These are phyloP conservation scores for Pheosia gnoma DNA, from an alignment of 2,888 invertebrate species.

Conservation along the genomic window DNA sequence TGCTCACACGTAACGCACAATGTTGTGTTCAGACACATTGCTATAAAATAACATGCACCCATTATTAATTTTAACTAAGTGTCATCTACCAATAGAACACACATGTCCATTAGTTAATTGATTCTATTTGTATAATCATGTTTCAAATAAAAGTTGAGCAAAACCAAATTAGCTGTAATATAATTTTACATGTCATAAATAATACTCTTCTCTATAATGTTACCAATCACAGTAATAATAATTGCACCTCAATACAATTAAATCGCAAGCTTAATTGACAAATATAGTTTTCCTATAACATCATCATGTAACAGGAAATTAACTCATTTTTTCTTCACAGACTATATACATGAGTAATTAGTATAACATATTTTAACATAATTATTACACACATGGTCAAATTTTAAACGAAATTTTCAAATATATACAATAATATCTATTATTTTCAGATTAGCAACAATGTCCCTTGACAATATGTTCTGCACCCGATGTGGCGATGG, in stretches of 20 bases:
- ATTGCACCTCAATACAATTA: slow-evolving; percentile 14
- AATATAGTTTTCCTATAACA: neutral
- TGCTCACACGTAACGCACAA: slow-evolving; percentile 53
- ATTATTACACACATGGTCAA: neutral
- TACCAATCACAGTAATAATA: neutral
- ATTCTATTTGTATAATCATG: too few relatives aligned
- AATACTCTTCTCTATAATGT: too few relatives aligned
- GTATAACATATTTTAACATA: neutral
- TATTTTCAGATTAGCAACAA: slow-evolving; percentile 78
- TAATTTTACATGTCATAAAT: too few relatives aligned
- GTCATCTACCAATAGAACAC: neutral
- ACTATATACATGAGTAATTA: neutral
- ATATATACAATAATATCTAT: neutral
- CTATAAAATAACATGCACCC: slow-evolving; percentile 5
- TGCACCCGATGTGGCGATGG: slow-evolving; percentile 98
- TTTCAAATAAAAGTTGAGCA: too few relatives aligned
- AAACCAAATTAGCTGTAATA: too few relatives aligned
- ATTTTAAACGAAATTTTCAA: neutral
- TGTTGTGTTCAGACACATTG: slow-evolving; percentile 16
- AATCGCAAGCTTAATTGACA: slow-evolving; percentile 9
- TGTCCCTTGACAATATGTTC: slow-evolving; percentile 96
- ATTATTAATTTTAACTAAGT: neutral
- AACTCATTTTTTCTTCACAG: slow-evolving; percentile 4
- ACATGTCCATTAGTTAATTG: neutral
- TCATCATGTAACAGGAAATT: slow-evolving; percentile 3